A percentile compares a stretch with the other conserved stretches of the same genome.
Conservation (phyloP, 2,113 vertebrate species). For the Calyptommatus sinebrachiatus region DNA sequence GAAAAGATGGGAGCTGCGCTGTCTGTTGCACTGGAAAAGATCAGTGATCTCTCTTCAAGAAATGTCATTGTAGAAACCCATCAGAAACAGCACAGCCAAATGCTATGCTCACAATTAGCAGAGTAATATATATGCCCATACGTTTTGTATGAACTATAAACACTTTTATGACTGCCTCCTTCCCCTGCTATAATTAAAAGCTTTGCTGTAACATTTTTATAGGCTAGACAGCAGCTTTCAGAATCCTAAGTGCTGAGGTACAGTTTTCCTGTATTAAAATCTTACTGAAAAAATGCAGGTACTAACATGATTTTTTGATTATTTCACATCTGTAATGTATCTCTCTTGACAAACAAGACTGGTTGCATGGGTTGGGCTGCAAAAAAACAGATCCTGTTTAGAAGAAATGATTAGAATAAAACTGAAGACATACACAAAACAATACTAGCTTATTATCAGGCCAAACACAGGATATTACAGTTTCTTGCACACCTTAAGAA, state of each 20-base stretch:
- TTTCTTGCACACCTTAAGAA: background rate
- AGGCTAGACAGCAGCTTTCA: conserved; percentile 4
- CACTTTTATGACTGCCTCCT: conserved; percentile 34
- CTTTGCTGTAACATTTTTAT: conserved; percentile 23
- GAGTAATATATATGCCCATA: background rate
- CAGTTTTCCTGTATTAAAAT: conserved; percentile 11
- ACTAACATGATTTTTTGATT: conserved; percentile 15
- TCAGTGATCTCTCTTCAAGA: conserved; percentile 24
- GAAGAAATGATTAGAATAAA: conserved; percentile 10
- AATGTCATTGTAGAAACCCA: conserved; percentile 3
- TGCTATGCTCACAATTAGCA: background rate
- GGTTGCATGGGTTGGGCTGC: conserved; percentile 19
- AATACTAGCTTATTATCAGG: background rate
- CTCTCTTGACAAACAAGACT: conserved; percentile 31
- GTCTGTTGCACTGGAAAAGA: conserved; percentile 11
- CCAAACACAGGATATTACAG: conserved; percentile 1
- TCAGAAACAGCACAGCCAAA: conserved; percentile 9
- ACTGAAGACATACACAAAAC: background rate
- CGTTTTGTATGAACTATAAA: conserved; percentile 23
- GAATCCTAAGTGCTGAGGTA: background rate
- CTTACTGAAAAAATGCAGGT: conserved; percentile 44
- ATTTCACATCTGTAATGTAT: conserved; percentile 21
- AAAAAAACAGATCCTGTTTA: conserved; percentile 8
- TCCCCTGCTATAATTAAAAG: background rate
- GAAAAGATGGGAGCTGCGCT: conserved; percentile 36